Base-by-base conservation (phyloP, 2,888 invertebrate species). In the Mythimna impura region DNA sequence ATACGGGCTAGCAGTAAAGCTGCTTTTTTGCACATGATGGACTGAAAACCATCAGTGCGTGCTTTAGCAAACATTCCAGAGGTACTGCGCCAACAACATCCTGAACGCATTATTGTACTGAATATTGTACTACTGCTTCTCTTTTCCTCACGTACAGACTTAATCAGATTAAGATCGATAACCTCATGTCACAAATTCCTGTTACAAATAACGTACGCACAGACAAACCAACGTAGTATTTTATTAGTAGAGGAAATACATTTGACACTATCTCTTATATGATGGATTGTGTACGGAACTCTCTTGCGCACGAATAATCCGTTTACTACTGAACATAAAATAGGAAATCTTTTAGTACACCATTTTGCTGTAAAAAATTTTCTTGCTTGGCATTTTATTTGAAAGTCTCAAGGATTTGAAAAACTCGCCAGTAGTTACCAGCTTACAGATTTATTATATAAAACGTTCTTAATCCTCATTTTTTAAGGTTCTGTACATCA, bases 181-280 rank as follows among this genome's bases (percentile, higher is more conserved):
- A 30, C 20, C 1, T 10, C 0, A 22, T 55, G 52, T 34, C 50
- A 61, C 61, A 30, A 30, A 5, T 47, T 80, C 14, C 14, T 55
- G 20, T 43, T 60, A 30, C 47, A 61, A 55, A 64, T 52, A 62
- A 2, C 1, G n/a, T 17, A 61, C 40, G 30, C 6, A 75, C 40
- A 61, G 43, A 66, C 30, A 36, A 66, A 62, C 81, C 20, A 1
- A 57, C 50, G 14, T 62, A 22, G 22, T 62, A 57, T 58, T 69
- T 65, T 52, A 81, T 77, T 81, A 76, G 40, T 62, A 76, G 50
- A 57, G 55, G 57, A 62, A 62, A 77, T 66, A 62, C 50, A 66
- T 76, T 62, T 66, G 81, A 76, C 76, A 66, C 43, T 81, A 81
- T 77, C 81, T 77, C 36, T 22, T 43, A 2, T 63, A 76, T 77